Percentiles rank a stretch among this genome's conserved stretches.
These are phyloP conservation scores for Chrysogorgia sp. DNA, from an alignment of 92 coral and sea anemone genomes.

Conservation along the genomic window DNA sequence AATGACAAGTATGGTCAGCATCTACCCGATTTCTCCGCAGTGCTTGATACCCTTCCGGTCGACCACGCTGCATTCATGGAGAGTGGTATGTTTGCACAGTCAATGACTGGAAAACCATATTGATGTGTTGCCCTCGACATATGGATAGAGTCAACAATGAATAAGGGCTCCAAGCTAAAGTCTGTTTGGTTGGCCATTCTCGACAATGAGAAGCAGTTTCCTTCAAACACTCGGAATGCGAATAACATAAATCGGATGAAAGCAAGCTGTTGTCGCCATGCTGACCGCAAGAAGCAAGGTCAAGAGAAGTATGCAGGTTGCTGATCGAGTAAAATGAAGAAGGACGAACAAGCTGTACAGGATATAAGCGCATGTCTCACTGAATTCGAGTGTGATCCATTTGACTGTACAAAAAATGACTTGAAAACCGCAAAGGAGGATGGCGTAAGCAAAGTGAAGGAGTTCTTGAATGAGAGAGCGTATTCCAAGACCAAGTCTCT, in stretches of 20 bases:
- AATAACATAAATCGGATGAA: slow-evolving; percentile 6
- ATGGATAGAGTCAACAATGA: slow-evolving; percentile 39
- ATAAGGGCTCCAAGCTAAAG: slow-evolving; percentile 31
- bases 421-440: no score
- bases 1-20: slow-evolving; percentile 16
- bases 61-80: slow-evolving; percentile 2
- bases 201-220: slow-evolving; percentile 22
- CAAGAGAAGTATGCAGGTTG: no score
- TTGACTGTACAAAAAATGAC: no score
- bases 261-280: no score
- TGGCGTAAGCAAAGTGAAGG: no score
- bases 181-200: slow-evolving; percentile 31
- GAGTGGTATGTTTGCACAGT: slow-evolving; percentile 22
- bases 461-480: no score
- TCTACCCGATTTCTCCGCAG: slow-evolving; percentile 28
- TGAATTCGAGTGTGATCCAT: no score
- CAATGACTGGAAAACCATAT: slow-evolving; percentile 34
- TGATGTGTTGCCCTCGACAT: slow-evolving; percentile 11
- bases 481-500: no score
- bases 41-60: slow-evolving; percentile 14
- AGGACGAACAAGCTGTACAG: no score
- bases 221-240: no score
- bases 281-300: slow-evolving; percentile 5
- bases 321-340: no score
- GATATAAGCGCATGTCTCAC: no score